Conservation (phyloP, 2,888 invertebrate species). For the Trachelus troglodyta region DNA sequence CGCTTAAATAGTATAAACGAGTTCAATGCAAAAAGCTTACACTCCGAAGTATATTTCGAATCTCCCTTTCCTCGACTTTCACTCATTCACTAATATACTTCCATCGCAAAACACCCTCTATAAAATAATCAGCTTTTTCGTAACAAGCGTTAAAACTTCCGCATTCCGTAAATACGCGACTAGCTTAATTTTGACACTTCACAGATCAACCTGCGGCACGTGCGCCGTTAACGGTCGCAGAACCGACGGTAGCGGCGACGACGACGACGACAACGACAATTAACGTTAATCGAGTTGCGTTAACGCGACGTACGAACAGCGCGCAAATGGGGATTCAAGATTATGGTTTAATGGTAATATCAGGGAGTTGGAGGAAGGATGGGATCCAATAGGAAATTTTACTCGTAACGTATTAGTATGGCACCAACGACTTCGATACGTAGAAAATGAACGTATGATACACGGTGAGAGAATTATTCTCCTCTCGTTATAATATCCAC, state of each 20-base stretch:
- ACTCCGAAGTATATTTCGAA: background rate
- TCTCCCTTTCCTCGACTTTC: slow-evolving; percentile 9
- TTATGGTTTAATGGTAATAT: background rate
- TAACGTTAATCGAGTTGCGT: background rate
- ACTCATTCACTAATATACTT: background rate
- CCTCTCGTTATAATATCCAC: background rate
- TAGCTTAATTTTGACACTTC: slow-evolving; percentile 62
- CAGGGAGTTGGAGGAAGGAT: background rate
- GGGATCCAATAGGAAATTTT: background rate
- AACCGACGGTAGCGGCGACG: background rate
- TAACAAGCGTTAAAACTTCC: slow-evolving; percentile 50
- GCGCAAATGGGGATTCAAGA: background rate
- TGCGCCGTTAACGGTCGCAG: background rate
- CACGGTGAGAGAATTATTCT: background rate
- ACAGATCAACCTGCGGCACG: slow-evolving; percentile 36
- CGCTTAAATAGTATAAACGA: background rate
- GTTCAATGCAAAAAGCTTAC: background rate
- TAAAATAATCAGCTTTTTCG: slow-evolving; percentile 45
- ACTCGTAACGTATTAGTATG: slow-evolving; percentile 11
- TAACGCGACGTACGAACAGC: background rate
- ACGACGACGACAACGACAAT: slow-evolving; percentile 9
- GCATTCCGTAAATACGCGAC: slow-evolving; percentile 46
- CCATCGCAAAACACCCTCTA: slow-evolving; percentile 27
- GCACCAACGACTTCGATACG: slow-evolving; percentile 23
- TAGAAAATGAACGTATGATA: slow-evolving; percentile 2